These are phyloP conservation scores for Meteorus sp. DNA, from an alignment of 1,140 invertebrate genomes.

Conservation along the genomic window DNA sequence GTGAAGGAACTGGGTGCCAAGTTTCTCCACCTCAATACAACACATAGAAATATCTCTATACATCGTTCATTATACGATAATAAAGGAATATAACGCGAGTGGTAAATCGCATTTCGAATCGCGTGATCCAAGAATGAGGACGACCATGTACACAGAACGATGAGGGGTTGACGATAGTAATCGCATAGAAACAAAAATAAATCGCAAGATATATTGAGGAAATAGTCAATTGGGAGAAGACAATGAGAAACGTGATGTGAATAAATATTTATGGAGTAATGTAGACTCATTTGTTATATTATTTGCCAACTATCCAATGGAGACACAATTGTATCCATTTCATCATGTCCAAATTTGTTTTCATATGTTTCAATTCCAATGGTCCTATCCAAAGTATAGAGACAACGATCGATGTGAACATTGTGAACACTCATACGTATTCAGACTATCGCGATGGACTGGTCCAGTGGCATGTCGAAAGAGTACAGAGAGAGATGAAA, in stretches of 20 bases:
- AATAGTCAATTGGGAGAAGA: constrained; percentile 23
- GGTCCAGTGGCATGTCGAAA: constrained; percentile 4
- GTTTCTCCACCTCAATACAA: not conserved
- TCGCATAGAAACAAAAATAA: constrained; percentile 19
- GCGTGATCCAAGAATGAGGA: constrained; percentile 19
- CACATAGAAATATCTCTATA: constrained; percentile 3
- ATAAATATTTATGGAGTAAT: constrained; percentile 1
- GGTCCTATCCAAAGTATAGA: not conserved
- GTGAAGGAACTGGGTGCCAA: not conserved
- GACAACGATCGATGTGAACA: constrained; percentile 30
- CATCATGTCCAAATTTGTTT: too few species aligned
- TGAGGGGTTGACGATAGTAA: constrained; percentile 15
- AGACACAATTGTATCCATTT: too few species aligned
- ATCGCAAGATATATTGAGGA: constrained; percentile 14
- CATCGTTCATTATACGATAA: not conserved
- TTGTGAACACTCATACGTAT: too few species aligned
- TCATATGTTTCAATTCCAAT: constrained; percentile 6
- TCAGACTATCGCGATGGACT: not conserved
- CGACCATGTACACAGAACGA: not conserved
- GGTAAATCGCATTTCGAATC: constrained; percentile 23
- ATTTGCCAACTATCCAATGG: too few species aligned
- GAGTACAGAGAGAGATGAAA: constrained; percentile 14
- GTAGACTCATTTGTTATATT: too few species aligned
- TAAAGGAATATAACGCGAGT: constrained; percentile 6
- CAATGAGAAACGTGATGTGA: constrained; percentile 13